Conservation (phyloP, 2,797 vertebrate genomes). For the Salmo trutta region DNA sequence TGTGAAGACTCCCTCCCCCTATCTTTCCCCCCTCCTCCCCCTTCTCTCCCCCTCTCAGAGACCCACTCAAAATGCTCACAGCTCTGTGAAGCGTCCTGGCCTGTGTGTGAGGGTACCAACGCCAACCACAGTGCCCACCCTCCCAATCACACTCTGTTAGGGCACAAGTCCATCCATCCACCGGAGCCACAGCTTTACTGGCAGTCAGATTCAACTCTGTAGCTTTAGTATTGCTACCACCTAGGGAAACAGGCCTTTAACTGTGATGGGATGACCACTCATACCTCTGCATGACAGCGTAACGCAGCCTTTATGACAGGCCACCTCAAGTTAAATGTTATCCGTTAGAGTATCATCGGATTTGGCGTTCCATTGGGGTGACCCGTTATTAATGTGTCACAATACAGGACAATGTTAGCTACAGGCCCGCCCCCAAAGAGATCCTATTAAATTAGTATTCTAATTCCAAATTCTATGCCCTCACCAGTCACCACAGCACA, state of each 20-base stretch:
- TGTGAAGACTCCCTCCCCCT: constrained; percentile 49
- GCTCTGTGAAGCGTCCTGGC: constrained; percentile 64
- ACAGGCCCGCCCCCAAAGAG: neutral
- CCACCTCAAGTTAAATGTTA: constrained; percentile 65
- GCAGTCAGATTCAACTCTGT: constrained; percentile 70
- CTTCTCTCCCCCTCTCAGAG: constrained; percentile 35
- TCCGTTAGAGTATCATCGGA: constrained; percentile 63
- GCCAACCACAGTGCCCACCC: constrained; percentile 49
- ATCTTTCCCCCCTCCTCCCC: neutral
- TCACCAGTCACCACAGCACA: constrained; percentile 35
- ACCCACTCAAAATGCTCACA: constrained; percentile 65
- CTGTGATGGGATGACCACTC: constrained; percentile 47
- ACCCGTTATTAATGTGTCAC: neutral
- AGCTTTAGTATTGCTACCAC: constrained; percentile 69
- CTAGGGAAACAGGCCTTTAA: constrained; percentile 66
- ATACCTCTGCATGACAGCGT: constrained; percentile 60
- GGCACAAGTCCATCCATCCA: constrained; percentile 66
- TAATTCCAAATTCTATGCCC: too few species aligned
- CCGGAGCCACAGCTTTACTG: constrained; percentile 71
- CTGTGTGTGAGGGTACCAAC: constrained; percentile 50
- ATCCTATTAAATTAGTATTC: too few species aligned
- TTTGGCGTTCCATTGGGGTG: constrained; percentile 42
- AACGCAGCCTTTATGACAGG: constrained; percentile 67
- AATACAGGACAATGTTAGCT: neutral
- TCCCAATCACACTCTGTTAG: constrained; percentile 62